These are phyloP conservation scores for Lutraria lutraria DNA, from an alignment of 2,888 invertebrate genomes.

Conservation along the genomic window DNA sequence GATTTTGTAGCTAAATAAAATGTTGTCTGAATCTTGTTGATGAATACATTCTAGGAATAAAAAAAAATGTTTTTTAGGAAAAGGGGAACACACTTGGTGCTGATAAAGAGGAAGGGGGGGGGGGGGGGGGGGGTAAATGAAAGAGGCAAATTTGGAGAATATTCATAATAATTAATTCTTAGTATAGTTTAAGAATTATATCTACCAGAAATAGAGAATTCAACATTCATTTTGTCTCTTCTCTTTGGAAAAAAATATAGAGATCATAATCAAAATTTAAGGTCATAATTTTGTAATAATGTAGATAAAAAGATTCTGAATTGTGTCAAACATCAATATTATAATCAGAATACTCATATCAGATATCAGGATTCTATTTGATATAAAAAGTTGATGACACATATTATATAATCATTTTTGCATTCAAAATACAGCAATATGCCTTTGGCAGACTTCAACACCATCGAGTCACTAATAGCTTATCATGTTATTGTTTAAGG, in stretches of 20 bases:
- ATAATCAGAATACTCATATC: neutral
- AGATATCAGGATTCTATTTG: conserved; percentile 1
- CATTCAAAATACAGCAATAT: neutral
- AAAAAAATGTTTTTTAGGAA: too few relatives aligned
- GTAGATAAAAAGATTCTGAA: neutral
- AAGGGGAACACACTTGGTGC: too few relatives aligned
- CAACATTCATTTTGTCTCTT: too few relatives aligned
- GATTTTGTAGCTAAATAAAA: too few relatives aligned
- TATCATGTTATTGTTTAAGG: conserved; percentile 27
- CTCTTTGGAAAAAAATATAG: neutral
- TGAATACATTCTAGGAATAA: too few relatives aligned
- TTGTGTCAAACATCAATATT: neutral
- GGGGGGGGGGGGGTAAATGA: too few relatives aligned
- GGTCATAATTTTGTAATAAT: conserved; percentile 16
- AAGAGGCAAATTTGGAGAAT: too few relatives aligned
- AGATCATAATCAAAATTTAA: neutral
- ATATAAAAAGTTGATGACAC: neutral
- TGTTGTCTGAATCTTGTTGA: too few relatives aligned
- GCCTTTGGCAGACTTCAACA: conserved; percentile 21
- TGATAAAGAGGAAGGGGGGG: too few relatives aligned
- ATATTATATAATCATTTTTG: neutral
- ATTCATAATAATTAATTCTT: too few relatives aligned
- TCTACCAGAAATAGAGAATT: too few relatives aligned
- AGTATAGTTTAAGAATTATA: too few relatives aligned
- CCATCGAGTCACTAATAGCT: conserved; percentile 31